These are phyloP conservation scores for Cladorhizidae sp. DNA, from an alignment of 37 sponge, comb jelly and placozoan genomes.

Conservation along the genomic window DNA sequence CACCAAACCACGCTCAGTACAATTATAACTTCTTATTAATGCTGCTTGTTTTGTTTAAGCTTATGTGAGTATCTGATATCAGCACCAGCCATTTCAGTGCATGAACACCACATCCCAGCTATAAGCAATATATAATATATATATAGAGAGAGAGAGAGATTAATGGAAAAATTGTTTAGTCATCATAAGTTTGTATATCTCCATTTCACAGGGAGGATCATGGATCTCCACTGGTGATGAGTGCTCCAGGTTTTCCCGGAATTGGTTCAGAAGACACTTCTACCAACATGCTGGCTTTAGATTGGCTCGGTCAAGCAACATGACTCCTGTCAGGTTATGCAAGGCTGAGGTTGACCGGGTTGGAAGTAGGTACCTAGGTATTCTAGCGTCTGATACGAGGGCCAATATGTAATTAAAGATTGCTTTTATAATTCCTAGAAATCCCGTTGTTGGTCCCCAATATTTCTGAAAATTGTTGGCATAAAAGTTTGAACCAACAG, in stretches of 20 bases:
- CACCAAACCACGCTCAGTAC: too few relatives aligned
- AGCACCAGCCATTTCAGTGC: too few relatives aligned
- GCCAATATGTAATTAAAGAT: not conserved
- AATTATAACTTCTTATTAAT: too few relatives aligned
- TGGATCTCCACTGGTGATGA: constrained; percentile 72
- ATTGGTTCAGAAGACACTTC: constrained; percentile 76
- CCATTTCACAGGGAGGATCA: constrained; percentile 86
- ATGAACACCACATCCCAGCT: too few relatives aligned
- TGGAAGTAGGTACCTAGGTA: constrained; percentile 63
- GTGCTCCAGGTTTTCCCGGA: constrained; percentile 62
- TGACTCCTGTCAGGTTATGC: constrained; percentile 69
- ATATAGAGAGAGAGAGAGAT: too few relatives aligned
- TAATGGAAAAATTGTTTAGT: too few relatives aligned
- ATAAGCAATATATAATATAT: too few relatives aligned
- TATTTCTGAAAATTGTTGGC: not conserved
- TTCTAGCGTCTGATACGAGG: not conserved
- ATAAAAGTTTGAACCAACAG: constrained; percentile 29
- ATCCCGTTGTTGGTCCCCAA: not conserved
- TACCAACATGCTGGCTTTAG: constrained; percentile 86
- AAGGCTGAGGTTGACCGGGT: constrained; percentile 45
- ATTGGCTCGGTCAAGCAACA: constrained; percentile 45
- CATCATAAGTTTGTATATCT: too few relatives aligned
- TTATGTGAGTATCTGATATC: too few relatives aligned
- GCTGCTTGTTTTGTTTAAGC: too few relatives aligned
- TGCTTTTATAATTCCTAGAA: not conserved